Conservation (phyloP, 2,888 invertebrate species). For the Lycophotia porphyrea region DNA sequence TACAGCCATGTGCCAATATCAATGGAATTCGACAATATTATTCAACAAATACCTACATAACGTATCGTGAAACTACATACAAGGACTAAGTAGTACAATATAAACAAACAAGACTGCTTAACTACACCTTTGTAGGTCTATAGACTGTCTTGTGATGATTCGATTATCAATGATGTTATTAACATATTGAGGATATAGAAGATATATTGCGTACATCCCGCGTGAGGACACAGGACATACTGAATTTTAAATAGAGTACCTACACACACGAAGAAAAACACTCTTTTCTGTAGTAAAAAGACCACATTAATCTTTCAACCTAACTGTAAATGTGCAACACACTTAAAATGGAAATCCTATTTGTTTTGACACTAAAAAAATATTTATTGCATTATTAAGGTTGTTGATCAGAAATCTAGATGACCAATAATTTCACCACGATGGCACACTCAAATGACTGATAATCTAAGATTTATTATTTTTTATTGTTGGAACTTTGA, state of each 20-base stretch:
- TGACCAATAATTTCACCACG: neutral
- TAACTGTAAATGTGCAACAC: neutral
- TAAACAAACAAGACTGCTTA: too few species aligned
- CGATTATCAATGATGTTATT: neutral
- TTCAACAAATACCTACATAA: neutral
- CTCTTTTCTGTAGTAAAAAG: neutral
- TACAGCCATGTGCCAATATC: neutral
- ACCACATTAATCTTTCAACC: neutral
- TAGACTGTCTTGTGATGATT: too few species aligned
- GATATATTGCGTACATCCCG: neutral
- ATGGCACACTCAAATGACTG: neutral
- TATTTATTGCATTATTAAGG: too few species aligned
- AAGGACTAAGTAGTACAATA: neutral
- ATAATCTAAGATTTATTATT: too few species aligned
- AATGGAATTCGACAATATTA: conserved; percentile 3
- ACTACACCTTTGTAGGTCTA: too few species aligned
- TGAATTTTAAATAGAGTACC: neutral
- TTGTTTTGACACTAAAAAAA: neutral
- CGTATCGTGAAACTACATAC: neutral
- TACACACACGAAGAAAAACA: neutral
- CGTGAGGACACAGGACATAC: neutral
- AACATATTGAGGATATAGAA: neutral
- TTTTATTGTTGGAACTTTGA: too few species aligned
- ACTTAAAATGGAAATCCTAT: neutral
- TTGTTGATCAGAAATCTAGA: neutral